phyloP scores from a whole-genome alignment of 2,888 invertebrate species.

The Belgica antarctica region DNA sequence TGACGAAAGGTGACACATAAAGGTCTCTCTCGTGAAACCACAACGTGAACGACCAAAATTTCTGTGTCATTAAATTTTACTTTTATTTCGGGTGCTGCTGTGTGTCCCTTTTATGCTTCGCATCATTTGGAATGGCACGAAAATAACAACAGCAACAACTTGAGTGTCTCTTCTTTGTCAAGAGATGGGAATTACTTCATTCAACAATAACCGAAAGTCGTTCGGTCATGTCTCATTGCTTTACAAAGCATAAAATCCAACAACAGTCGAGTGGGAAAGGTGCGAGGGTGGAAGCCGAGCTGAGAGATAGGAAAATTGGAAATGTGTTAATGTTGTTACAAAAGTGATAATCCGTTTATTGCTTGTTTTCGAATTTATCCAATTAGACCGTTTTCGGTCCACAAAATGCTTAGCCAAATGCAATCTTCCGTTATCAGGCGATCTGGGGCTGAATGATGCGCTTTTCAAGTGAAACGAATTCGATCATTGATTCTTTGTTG shows the following conservation, averaged over 20 bases:
- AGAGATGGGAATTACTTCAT: conserved; percentile 14
- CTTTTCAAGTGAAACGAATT: too few relatives aligned
- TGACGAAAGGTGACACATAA: conserved; percentile 29
- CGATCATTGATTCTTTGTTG: too few relatives aligned
- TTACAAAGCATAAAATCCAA: conserved; percentile 37
- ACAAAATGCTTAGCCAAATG: too few relatives aligned
- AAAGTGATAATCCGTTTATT: conserved; percentile 44
- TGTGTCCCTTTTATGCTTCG: conserved; percentile 16
- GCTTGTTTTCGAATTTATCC: conserved; percentile 40
- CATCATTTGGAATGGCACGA: not conserved
- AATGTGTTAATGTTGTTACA: conserved; percentile 44
- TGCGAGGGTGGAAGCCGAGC: not conserved
- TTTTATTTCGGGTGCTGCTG: conserved; percentile 30
- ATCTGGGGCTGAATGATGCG: too few relatives aligned
- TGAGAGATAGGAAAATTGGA: conserved; percentile 37
- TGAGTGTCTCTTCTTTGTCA: conserved; percentile 12
- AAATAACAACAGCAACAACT: conserved; percentile 17
- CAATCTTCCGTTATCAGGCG: too few relatives aligned
- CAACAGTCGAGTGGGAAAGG: not conserved
- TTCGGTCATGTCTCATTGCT: conserved; percentile 40
- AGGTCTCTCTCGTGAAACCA: conserved; percentile 9
- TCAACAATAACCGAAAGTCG: conserved; percentile 22
- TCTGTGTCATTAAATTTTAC: conserved; percentile 39
- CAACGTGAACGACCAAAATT: not conserved
- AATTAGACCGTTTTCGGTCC: too few relatives aligned